A percentile compares a stretch with the other conserved stretches of the same genome.
phyloP scores from a whole-genome alignment of 2,888 invertebrate species.

The Priapulus caudatus region DNA sequence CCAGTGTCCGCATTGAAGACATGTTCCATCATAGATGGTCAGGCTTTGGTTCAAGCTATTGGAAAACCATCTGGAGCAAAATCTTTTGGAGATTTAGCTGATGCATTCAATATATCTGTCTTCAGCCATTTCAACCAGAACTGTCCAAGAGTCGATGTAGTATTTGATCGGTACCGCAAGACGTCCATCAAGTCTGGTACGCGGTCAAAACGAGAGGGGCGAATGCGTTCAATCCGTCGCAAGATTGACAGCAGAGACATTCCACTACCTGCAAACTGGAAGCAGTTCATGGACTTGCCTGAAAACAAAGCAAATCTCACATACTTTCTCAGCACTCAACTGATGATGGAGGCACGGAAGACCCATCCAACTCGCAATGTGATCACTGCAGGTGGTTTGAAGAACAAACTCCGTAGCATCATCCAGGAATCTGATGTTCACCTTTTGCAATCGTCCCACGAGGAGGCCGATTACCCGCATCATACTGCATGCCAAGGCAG shows the following conservation, averaged over 20 bases:
- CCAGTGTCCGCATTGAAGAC: no score
- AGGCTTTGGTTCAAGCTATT: slow-evolving; percentile 14
- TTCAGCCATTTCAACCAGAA: slow-evolving; percentile 6
- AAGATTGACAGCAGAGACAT: slow-evolving; percentile 8
- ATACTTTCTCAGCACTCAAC: no score
- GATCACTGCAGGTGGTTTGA: no score
- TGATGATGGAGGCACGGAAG: no score
- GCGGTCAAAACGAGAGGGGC: slow-evolving; percentile 9
- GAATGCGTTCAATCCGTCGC: no score
- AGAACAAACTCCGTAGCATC: no score
- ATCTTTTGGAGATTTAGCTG: slow-evolving; percentile 14
- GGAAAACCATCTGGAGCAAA: slow-evolving; percentile 12
- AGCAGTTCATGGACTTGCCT: slow-evolving; percentile 11
- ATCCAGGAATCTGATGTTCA: no score
- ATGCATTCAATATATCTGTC: slow-evolving; percentile 9
- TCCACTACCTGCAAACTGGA: slow-evolving; percentile 14
- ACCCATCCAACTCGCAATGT: no score
- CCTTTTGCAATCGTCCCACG: no score
- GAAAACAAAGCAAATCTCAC: slow-evolving; percentile 15
- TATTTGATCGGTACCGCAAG: slow-evolving; percentile 14
- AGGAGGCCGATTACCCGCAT: no score
- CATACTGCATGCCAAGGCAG: no score
- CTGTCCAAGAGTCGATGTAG: slow-evolving; percentile 12
- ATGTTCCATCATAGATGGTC: slow-evolving; percentile 15
- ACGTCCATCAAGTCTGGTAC: slow-evolving; percentile 14